phyloP scores from a whole-genome alignment of 1,140 invertebrate species.

The Drosophila triauraria region DNA sequence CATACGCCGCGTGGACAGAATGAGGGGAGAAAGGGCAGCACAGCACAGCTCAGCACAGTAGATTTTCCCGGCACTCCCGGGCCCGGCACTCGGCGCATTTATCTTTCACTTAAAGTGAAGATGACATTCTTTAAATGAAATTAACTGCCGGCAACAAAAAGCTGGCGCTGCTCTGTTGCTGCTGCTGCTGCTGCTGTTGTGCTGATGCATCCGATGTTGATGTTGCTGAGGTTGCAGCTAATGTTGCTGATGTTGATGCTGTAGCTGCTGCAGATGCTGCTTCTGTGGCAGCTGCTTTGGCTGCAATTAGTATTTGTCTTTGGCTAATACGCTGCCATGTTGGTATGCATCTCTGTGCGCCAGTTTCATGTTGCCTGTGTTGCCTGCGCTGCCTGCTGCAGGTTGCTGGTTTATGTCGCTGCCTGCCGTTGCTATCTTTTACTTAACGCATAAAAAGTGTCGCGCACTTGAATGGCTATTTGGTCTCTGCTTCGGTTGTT shows the following conservation, averaged over 20 bases:
- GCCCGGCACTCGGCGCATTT: constrained; percentile 61
- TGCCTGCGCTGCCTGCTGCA: constrained; percentile 26
- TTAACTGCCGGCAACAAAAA: constrained; percentile 82
- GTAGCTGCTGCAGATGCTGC: constrained; percentile 37
- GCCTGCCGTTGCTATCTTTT: constrained; percentile 31
- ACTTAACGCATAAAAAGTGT: constrained; percentile 70
- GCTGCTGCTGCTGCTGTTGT: constrained; percentile 38
- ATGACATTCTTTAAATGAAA: constrained; percentile 85
- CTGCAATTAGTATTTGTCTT: constrained; percentile 84
- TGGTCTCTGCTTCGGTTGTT: constrained; percentile 72
- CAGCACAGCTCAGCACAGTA: constrained; percentile 22
- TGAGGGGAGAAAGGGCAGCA: constrained; percentile 58
- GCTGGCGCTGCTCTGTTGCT: constrained; percentile 34
- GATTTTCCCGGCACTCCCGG: constrained; percentile 50
- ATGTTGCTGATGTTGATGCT: constrained; percentile 24
- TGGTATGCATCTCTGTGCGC: constrained; percentile 73
- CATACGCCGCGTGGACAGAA: constrained; percentile 63
- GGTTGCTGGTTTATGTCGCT: constrained; percentile 33
- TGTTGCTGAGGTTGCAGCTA: constrained; percentile 50
- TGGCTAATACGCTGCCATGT: constrained; percentile 83
- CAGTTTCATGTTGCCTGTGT: constrained; percentile 52
- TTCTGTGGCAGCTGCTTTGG: constrained; percentile 65
- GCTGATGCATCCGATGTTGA: constrained; percentile 33
- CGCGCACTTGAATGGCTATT: constrained; percentile 69
- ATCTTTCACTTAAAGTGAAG: constrained; percentile 85